Conservation (phyloP, 2,113 vertebrate species). For the Tragelaphus strepsiceros region DNA sequence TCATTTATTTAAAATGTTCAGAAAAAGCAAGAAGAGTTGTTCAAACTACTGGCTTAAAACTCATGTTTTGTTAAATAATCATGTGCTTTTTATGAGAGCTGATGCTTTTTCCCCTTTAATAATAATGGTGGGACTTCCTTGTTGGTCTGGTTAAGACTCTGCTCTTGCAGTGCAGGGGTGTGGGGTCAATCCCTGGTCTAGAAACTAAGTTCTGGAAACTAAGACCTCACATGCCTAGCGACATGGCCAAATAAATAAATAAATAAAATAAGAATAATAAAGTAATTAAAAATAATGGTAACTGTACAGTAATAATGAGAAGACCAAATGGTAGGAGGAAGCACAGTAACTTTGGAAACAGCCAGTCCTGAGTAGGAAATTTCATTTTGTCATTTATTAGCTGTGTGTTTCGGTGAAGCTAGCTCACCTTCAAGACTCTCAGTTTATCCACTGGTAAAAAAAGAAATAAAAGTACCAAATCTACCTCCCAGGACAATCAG, state of each 20-base stretch:
- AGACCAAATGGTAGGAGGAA: background rate
- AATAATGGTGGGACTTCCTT: background rate
- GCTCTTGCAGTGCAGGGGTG: background rate
- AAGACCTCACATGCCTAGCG: background rate
- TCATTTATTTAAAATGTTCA: constrained; percentile 25
- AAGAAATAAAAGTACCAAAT: background rate
- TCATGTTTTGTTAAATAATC: background rate
- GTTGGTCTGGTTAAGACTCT: background rate
- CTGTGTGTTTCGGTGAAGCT: background rate
- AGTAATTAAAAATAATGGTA: background rate
- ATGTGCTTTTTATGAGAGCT: background rate
- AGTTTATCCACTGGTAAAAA: background rate
- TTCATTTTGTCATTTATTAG: background rate
- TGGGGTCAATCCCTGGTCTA: background rate
- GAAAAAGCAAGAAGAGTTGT: background rate
- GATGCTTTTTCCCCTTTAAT: background rate
- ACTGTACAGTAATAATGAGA: background rate
- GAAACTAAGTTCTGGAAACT: background rate
- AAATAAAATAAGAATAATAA: background rate
- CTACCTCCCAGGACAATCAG: background rate
- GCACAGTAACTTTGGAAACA: background rate
- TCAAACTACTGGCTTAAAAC: constrained; percentile 6
- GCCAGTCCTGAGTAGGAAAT: background rate
- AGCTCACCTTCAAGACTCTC: background rate
- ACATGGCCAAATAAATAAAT: background rate